These are phyloP conservation scores for Cinclus cinclus DNA, from an alignment of 2,113 vertebrate species.

Conservation along the genomic window DNA sequence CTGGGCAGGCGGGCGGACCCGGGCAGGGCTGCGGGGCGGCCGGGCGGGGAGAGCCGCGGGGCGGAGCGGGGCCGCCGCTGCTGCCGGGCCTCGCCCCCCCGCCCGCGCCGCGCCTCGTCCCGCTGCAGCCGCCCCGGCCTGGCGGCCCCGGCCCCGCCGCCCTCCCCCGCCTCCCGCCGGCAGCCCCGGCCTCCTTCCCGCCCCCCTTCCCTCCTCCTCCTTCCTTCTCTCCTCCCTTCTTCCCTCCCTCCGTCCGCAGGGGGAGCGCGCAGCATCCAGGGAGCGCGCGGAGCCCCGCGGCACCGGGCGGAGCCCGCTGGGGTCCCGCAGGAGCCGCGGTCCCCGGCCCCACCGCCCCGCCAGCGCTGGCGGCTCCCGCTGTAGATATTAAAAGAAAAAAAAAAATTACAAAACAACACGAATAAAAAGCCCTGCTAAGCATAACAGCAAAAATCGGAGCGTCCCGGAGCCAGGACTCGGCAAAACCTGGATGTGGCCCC, in stretches of 20 bases:
- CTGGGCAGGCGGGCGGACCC: slow-evolving; percentile 39
- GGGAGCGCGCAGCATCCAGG: slow-evolving; percentile 45
- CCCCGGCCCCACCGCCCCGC: background rate
- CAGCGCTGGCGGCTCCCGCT: background rate
- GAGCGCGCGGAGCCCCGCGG: background rate
- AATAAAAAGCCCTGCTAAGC: background rate
- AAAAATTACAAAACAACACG: too few relatives aligned
- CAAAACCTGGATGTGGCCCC: background rate
- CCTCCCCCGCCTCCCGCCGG: too few relatives aligned
- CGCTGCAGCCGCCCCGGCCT: too few relatives aligned
- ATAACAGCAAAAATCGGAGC: background rate
- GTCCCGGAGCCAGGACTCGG: background rate
- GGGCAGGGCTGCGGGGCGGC: slow-evolving; percentile 52
- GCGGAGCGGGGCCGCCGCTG: too few relatives aligned
- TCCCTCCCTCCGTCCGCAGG: background rate
- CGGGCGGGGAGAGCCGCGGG: too few relatives aligned
- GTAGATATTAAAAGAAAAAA: background rate
- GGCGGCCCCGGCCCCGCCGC: too few relatives aligned
- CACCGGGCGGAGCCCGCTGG: background rate
- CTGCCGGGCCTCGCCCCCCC: too few relatives aligned
- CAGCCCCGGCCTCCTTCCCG: too few relatives aligned
- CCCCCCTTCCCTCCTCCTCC: too few relatives aligned
- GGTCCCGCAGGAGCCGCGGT: background rate
- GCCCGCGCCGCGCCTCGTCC: too few relatives aligned
- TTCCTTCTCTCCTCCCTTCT: background rate